Evolutionary conservation across 2,888 invertebrate species (phyloP), one percentile per base, ranked within the genome.

Genomic region (Galeopsomyia nigrocyanea): DNA sequence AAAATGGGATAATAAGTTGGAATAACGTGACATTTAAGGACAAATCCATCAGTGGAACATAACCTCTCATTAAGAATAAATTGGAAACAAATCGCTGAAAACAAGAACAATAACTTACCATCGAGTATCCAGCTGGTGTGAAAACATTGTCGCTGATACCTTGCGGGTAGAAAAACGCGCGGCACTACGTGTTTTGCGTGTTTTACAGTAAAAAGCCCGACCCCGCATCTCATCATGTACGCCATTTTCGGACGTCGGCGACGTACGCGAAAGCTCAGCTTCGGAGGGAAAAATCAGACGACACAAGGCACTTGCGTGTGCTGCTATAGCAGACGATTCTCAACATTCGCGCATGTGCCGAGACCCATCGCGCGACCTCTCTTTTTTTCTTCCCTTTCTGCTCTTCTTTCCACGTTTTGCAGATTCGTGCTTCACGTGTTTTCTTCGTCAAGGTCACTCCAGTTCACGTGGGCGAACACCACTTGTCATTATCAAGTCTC

Each of bases 91-190:
- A 49, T 14, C 10, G 3, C 10, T 39, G 19, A 50, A 49, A 63
- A 63, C 7, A 7, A 77, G 53, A 71, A 65, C 73, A 69, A 77
- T 75, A 72, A 73, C 80, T 79, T 73, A 85, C 86, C 83, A 64
- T 86, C 82, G 76, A 84, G 78, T 13, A 84, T 71, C 78, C 80
- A 80, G 70, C 84, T 86, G 16, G 84, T 83, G 74, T 86, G 86
- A 62, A 86, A 82, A 76, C 84, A 84, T 81, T 81, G 77, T 79
- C 84, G 80, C 31, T 82, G 82, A 77, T 81, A 80, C 77, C 80
- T 83, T 47, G 77, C 64, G 0, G 84, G 81, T 55, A 82, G 65
- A n/a, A 77, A 75, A 58, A 78, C 64, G 3, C 80, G 80, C 22
- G 82, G 79, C 73, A 81, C 73, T 50, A 77, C 60, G 13, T 76